Evolutionary conservation across 2,888 invertebrate genomes (phyloP).

Genomic region (Noctua pronuba): DNA sequence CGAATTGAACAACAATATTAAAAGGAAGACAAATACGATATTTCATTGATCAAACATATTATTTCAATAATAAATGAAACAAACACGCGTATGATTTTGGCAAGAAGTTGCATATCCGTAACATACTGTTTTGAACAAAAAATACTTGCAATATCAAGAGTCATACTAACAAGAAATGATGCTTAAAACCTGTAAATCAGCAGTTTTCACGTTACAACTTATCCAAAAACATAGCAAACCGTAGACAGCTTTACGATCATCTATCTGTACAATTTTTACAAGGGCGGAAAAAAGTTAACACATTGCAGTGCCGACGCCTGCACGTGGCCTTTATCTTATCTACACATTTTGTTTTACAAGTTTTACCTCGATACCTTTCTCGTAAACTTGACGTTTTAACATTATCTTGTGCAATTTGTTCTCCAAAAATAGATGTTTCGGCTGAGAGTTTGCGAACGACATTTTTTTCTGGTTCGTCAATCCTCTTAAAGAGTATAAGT

Average conservation of each 20-base stretch:
- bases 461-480: slow-evolving; percentile 21
- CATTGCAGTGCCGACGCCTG: slow-evolving; percentile 74
- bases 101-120: not conserved
- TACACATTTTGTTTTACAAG: slow-evolving; percentile 74
- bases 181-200: not conserved
- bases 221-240: not conserved
- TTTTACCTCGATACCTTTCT: slow-evolving; percentile 67
- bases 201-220: not conserved
- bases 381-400: slow-evolving; percentile 65
- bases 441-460: slow-evolving; percentile 1
- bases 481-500: slow-evolving; percentile 3
- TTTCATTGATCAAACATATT: not conserved
- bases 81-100: not conserved
- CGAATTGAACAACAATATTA: not conserved
- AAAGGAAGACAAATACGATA: not conserved
- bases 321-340: slow-evolving; percentile 81
- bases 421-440: slow-evolving; percentile 43
- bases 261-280: slow-evolving; percentile 39
- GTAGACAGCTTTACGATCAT: slow-evolving; percentile 16
- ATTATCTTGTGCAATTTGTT: slow-evolving; percentile 46
- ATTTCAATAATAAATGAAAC: not conserved
- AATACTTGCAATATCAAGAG: not conserved
- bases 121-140: not conserved
- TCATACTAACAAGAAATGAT: not conserved
- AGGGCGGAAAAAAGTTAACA: slow-evolving; percentile 72